A percentile compares a stretch with the other conserved stretches of the same genome.
These are phyloP conservation scores for Pseudoips prasinana DNA, from an alignment of 2,888 invertebrate species.

Conservation along the genomic window DNA sequence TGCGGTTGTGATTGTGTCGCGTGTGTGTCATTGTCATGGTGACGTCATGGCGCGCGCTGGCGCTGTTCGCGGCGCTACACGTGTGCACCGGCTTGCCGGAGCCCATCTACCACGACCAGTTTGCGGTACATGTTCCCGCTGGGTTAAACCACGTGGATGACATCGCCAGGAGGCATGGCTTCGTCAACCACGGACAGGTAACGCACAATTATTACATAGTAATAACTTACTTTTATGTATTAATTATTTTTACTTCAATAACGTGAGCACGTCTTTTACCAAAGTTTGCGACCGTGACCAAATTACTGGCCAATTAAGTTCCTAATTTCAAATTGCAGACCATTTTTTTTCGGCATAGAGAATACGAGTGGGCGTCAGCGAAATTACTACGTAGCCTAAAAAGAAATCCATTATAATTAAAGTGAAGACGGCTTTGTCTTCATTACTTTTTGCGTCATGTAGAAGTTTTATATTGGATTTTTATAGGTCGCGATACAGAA, in stretches of 20 bases:
- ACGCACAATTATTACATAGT: too few relatives aligned
- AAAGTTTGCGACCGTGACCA: too few relatives aligned
- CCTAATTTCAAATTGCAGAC: constrained; percentile 7
- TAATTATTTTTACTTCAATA: too few relatives aligned
- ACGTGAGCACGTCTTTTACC: too few relatives aligned
- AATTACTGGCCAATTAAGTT: constrained; percentile 6
- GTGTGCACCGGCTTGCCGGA: constrained; percentile 47
- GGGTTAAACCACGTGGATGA: constrained; percentile 86
- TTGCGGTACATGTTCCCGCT: constrained; percentile 92
- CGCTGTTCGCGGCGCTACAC: constrained; percentile 50
- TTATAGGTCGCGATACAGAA: too few relatives aligned
- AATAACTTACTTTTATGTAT: too few relatives aligned
- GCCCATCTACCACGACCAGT: constrained; percentile 88
- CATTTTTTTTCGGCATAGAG: constrained; percentile 3
- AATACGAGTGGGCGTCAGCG: constrained; percentile 2
- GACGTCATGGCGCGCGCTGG: constrained; percentile 69
- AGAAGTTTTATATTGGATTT: too few relatives aligned
- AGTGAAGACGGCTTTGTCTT: constrained; percentile 10
- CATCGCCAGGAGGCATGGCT: constrained; percentile 93
- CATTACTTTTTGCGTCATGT: constrained; percentile 3
- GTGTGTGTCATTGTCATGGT: constrained; percentile 56
- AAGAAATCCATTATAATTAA: constrained; percentile 23
- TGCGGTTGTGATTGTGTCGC: constrained; percentile 50
- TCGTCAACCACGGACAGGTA: constrained; percentile 94
- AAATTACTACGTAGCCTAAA: constrained; percentile 7